Evolutionary conservation across 1,140 invertebrate genomes (phyloP), one percentile per base, ranked within the genome.

Genomic region (Stenopsyche tienmushanensis): DNA sequence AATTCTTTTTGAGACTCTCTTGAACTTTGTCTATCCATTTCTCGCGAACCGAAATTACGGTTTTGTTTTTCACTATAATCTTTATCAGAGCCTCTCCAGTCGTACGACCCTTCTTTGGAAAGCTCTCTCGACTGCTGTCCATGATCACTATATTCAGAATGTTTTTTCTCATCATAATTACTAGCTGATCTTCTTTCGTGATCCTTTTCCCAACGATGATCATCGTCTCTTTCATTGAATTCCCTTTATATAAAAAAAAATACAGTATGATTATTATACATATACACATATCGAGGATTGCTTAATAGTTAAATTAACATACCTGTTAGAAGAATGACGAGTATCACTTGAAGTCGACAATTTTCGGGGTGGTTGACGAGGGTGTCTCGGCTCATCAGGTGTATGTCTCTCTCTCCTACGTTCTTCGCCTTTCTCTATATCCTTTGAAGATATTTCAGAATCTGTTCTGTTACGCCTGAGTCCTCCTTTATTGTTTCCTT

Each of bases 11-110:
- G 78, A 7, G 77, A 79, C 69, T 80, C 77, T 72, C 80, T 77
- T 52, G 79, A 80, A 71, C 76, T 80, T 26, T 78, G 78, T 52
- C 79, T 73, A 58, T 81, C 80, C 45, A 80, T 71, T 24, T 81
- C 80, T 18, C 78, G 72, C 21, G 57, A 3, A 3, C 72, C 73
- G 68, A 74, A 73, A 44, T 21, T 74, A 74, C 24, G 75, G 72
- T 65, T 81, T 39, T 78, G 72, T 82, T 68, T 55, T 72, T 76
- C 64, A 73, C 65, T 73, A 78, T 77, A 24, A 70, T 75, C 65
- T 24, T 66, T 70, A 23, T 70, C 69, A 21, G 62, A 44, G 8
- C 44, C 53, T 44, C 69, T 67, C 69, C 69, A 71, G 18, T 71
- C 69, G 34, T 71, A 68, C 1, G 62, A 68, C 9, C 66, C 63